phyloP scores from a whole-genome alignment of 2,797 vertebrate species.

The Sarcoramphus papa region DNA sequence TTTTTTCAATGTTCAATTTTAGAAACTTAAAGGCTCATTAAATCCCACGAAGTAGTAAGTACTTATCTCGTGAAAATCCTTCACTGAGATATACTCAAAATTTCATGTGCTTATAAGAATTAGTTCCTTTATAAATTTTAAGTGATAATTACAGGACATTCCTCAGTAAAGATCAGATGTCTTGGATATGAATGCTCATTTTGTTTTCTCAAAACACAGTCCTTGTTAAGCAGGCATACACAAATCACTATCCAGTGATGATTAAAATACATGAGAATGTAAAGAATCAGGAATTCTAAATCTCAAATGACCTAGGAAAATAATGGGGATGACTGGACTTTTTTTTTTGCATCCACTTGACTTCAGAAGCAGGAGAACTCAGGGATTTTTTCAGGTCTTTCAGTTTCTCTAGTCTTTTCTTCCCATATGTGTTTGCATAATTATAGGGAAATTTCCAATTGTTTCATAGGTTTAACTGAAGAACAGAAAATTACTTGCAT shows the following conservation, averaged over 20 bases:
- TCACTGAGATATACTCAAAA: neutral
- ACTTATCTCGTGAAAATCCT: neutral
- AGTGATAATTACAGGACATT: neutral
- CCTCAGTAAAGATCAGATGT: neutral
- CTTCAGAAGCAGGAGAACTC: neutral
- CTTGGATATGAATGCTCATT: neutral
- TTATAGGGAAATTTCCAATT: neutral
- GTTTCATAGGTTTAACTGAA: neutral
- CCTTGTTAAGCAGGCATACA: neutral
- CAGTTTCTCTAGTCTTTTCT: neutral
- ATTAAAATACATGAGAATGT: neutral
- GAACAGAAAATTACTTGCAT: neutral
- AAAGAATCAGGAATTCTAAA: neutral
- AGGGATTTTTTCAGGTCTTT: neutral
- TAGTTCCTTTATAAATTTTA: neutral
- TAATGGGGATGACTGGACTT: neutral
- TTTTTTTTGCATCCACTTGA: neutral
- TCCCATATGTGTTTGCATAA: neutral
- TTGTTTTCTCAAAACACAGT: neutral
- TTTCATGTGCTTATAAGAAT: neutral
- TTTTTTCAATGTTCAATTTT: neutral
- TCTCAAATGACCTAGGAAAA: neutral
- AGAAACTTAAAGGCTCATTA: neutral
- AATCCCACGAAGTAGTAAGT: neutral
- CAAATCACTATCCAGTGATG: neutral